Conservation (phyloP, 2,888 invertebrate genomes). For the Drosophila demipolita region DNA sequence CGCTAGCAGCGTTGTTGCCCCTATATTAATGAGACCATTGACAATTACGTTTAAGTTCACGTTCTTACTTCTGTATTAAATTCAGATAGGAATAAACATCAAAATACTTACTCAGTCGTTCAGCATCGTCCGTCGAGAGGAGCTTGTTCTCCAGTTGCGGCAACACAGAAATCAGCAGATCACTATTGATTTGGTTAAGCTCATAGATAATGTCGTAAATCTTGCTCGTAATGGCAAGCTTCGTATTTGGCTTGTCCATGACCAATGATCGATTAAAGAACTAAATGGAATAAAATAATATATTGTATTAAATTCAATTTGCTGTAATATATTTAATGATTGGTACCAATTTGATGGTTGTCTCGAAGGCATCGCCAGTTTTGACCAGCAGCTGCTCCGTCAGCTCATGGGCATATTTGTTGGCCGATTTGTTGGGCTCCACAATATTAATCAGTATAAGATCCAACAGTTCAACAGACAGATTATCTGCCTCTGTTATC, state of each 20-base stretch:
- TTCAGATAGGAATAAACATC: background rate
- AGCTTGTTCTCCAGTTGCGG: constrained; percentile 98
- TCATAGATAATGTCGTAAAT: constrained; percentile 98
- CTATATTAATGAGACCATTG: constrained; percentile 74
- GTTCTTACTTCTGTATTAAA: background rate
- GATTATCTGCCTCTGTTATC: constrained; percentile 97
- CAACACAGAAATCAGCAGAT: constrained; percentile 93
- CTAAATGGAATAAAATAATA: constrained; percentile 85
- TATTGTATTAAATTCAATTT: background rate
- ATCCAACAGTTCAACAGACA: constrained; percentile 96
- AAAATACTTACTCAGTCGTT: constrained; percentile 88
- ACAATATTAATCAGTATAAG: constrained; percentile 97
- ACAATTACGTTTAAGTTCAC: background rate
- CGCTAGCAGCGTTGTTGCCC: constrained; percentile 94
- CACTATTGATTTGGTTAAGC: constrained; percentile 96
- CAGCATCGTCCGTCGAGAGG: constrained; percentile 95
- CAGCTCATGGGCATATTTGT: constrained; percentile 94
- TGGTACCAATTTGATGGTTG: constrained; percentile 96
- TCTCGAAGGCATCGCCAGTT: constrained; percentile 96
- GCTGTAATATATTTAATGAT: background rate
- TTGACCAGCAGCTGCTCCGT: constrained; percentile 96
- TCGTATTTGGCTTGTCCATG: constrained; percentile 95
- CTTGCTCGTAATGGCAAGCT: constrained; percentile 91
- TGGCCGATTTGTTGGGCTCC: constrained; percentile 95
- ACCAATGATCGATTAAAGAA: constrained; percentile 98